Evolutionary conservation across 2,113 vertebrate species (phyloP).

Genomic region (Hydropotes inermis): DNA sequence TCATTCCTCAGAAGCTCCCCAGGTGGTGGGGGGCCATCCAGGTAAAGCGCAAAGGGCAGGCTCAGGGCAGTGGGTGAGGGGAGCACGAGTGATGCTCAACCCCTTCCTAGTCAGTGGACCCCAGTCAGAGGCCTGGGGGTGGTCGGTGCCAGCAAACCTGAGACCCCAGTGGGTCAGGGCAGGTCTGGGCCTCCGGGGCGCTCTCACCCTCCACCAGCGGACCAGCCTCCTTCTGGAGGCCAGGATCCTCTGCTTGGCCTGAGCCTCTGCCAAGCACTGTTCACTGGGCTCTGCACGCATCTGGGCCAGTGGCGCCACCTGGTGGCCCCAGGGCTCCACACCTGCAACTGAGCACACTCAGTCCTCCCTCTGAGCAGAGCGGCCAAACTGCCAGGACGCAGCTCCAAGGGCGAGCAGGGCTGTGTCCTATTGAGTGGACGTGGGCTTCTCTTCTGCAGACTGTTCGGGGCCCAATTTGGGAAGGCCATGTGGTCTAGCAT

Average conservation of each 20-base stretch:
- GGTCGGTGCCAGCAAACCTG: neutral
- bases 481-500: neutral
- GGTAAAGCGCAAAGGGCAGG: neutral
- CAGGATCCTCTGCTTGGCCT: neutral
- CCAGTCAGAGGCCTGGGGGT: neutral
- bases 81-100: fast-evolving
- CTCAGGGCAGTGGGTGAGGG: too few relatives aligned
- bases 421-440: neutral
- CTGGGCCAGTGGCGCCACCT: neutral
- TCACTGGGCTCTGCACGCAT: fast-evolving
- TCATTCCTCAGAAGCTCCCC: neutral
- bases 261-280: neutral
- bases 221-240: neutral
- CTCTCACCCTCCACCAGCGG: fast-evolving
- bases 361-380: neutral
- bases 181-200: fast-evolving
- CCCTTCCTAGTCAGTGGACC: neutral
- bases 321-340: neutral
- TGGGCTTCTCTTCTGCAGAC: neutral
- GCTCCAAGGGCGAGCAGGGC: neutral
- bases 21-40: neutral
- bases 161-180: neutral
- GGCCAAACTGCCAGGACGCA: neutral
- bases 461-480: fast-evolving
- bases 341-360: neutral